Evolutionary conservation across 2,888 invertebrate genomes (phyloP), one percentile per base, ranked within the genome.

Genomic region (Xestoiulus laeticollis): DNA sequence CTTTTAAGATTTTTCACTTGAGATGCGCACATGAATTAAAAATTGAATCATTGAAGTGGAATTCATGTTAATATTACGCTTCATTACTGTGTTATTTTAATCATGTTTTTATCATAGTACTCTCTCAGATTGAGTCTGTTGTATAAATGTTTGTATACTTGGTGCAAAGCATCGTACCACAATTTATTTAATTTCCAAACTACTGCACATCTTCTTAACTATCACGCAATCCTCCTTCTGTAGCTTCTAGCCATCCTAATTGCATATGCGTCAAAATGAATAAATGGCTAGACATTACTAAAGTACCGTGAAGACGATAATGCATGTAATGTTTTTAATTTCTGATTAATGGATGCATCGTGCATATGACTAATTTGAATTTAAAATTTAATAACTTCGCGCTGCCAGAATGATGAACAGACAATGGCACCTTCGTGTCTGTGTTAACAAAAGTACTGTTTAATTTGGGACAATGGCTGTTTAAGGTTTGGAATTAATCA

Each of bases 391-490:
- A 68, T 68, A 68, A 68, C 59, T n/a, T 68, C 59, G n/a, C 22
- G 59, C 59, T 19, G 59, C 59, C 59, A 68, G 22, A 68, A 68
- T 22, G 59, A 68, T 68, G 59, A 68, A 68, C 59, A 68, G 59
- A 68, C 59, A 68, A 68, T 68, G 59, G 59, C 59, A 68, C 59
- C 59, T n/a, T 68, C 59, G 22, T 68, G 59, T 68, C 59, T 68
- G 59, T 68, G 59, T 68, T 68, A 68, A 68, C 59, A 68, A 68
- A 68, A 68, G 59, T 68, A 68, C 59, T 68, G 59, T 68, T 68
- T 22, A 68, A 68, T 68, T 68, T 68, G 22, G 22, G 22, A 68
- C 59, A 68, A 68, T 26, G 59, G 59, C 59, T 22, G 22, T 68
- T 68, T 68, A 68, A 26, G 22, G 19, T 68, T 26, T 6, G 59